phyloP scores from a whole-genome alignment of 2,888 invertebrate species.

The Tetanocera ferruginea region DNA sequence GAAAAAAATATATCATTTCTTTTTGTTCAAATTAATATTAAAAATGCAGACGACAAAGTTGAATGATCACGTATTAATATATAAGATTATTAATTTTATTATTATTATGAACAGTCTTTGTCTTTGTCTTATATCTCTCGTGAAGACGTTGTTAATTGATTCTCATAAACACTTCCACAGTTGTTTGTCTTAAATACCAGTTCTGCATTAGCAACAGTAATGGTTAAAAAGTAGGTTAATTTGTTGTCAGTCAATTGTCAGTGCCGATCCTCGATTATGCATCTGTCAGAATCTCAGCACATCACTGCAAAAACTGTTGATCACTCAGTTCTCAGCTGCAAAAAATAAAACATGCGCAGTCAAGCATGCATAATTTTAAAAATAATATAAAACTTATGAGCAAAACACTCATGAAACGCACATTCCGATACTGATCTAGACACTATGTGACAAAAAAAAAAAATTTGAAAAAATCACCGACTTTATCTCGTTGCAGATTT shows the following conservation, averaged over 20 bases:
- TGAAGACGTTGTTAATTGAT: neutral
- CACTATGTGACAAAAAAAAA: neutral
- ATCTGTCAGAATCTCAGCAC: neutral
- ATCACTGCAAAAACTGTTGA: neutral
- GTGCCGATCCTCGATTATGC: neutral
- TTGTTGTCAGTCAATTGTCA: slow-evolving; percentile 24
- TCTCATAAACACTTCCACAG: no score
- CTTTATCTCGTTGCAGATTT: neutral
- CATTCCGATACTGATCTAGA: slow-evolving; percentile 11
- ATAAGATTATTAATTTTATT: neutral
- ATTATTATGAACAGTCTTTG: neutral
- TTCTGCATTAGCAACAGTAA: neutral
- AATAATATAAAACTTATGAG: neutral
- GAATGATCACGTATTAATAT: no score
- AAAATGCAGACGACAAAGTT: neutral
- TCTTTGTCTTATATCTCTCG: neutral
- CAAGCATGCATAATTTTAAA: neutral
- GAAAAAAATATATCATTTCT: no score
- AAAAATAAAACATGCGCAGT: neutral
- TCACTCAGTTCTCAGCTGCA: slow-evolving; percentile 9
- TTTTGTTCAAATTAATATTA: no score
- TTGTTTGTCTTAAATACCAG: no score
- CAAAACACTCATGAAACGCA: neutral
- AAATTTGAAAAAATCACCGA: neutral
- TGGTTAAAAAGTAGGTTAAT: slow-evolving; percentile 7